Evolutionary conservation across 2,888 invertebrate genomes (phyloP), one percentile per base, ranked within the genome.

Genomic region (Argyresthia albistria): DNA sequence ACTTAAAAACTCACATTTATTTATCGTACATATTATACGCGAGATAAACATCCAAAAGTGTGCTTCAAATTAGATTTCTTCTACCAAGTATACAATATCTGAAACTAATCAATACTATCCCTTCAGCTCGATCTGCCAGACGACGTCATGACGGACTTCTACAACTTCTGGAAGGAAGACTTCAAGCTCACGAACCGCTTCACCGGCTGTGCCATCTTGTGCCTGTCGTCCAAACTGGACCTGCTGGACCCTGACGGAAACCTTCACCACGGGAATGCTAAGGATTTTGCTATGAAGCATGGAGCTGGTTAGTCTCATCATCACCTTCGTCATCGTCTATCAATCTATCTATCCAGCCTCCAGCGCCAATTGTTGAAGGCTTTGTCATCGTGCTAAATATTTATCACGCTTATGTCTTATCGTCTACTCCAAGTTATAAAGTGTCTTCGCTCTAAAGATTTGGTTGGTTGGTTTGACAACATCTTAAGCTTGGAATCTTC

Each of bases 201-300:
- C 0, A 73, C 72, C 0, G 83, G 83, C 15, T 83, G 83, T 42
- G 76, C 76, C 36, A 70, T 83, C 42, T 58, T 72, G 46, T 82
- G 83, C 52, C 60, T 83, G 53, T 70, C 79, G 11, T 58, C 62
- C 4, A 82, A 82, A 58, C 61, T 82, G 42, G 70, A 79, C 25
- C 61, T 82, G 10, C 52, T 80, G 0, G 76, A 80, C 36, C 61
- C 63, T n/a, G 69, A 70, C 0, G 64, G 73, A 1, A 72, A 70
- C 12, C 64, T 82, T 25, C 83, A 81, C 39, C 80, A 80, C 42
- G 80, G 76, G 1, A 82, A 76, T 37, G 69, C 80, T 0, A 64
- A 68, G 25, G 79, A 80, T 25, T 82, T 78, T 12, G 82, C 76
- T 1, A 61, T 62, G 37, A 66, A 65, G 46, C 73, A 82, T 58